These are phyloP conservation scores for Chloropsis cyanopogon DNA, from an alignment of 2,113 vertebrate genomes.

Conservation along the genomic window DNA sequence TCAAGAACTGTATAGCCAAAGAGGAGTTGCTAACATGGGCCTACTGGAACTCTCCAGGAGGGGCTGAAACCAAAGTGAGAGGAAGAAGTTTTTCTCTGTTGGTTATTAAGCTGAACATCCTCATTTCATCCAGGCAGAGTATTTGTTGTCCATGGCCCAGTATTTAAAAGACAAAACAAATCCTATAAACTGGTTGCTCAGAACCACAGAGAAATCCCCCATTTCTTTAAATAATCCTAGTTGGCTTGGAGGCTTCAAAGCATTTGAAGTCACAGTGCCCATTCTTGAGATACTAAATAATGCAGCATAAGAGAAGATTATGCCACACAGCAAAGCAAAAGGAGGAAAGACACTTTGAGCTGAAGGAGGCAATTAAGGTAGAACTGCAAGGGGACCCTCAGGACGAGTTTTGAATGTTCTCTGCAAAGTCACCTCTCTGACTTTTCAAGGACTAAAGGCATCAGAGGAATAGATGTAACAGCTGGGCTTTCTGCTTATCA, in stretches of 20 bases:
- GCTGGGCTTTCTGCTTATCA: not conserved
- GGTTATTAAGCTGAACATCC: not conserved
- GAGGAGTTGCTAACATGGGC: not conserved
- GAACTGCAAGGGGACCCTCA: not conserved
- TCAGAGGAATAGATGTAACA: not conserved
- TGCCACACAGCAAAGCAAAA: not conserved
- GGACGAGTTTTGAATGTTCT: not conserved
- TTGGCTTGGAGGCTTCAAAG: not conserved
- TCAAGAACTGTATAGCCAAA: not conserved
- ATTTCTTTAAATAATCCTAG: not conserved
- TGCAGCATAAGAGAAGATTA: not conserved
- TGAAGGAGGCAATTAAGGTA: constrained; percentile 8
- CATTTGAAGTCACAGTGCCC: not conserved
- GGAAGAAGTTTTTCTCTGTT: not conserved
- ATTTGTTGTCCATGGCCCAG: not conserved
- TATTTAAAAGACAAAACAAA: not conserved
- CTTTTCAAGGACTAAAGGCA: not conserved
- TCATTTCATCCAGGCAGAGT: not conserved
- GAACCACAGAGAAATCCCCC: not conserved
- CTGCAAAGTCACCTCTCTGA: not conserved
- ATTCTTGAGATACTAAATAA: constrained; percentile 23
- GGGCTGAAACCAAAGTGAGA: not conserved
- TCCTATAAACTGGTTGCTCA: not conserved
- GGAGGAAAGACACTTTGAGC: not conserved
- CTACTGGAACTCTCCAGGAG: not conserved